Evolutionary conservation across 1,140 invertebrate species (phyloP), one percentile per base, ranked within the genome.

Genomic region (Drosophila guanche): DNA sequence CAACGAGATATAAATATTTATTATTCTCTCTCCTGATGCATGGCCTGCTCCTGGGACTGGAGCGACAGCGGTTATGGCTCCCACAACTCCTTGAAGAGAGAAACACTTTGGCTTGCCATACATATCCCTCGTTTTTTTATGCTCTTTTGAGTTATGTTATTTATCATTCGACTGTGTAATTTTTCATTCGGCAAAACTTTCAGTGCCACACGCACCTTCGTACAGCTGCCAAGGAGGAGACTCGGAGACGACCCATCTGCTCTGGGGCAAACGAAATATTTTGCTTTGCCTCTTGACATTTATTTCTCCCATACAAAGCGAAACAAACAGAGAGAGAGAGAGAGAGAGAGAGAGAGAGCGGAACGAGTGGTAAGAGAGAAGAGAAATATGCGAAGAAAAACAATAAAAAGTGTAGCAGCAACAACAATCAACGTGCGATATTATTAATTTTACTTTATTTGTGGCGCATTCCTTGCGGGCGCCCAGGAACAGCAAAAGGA

Each of bases 151-250:
- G 84, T 41, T 63, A 47, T 60, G 62, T 89, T 85, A 89, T 89
- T 89, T 89, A 89, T 89, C 85, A 89, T 89, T 89, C 20, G 45
- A 10, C 52, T 27, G 45, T 43, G 77, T 70, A 85, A 89, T 89
- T 89, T 89, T 79, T 89, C 85, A 89, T 66, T 62, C 56, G 41
- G 23, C 61, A 57, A 57, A 81, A 73, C 58, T 77, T 80, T 63
- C n/a, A 50, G 78, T 67, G 27, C 61, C 54, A 46, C 76, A 79
- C 75, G 76, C 76, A 73, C 43, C 60, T 27, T 27, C 10, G 10
- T 12, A 12, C 33, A 1, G 4, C 10, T 12, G 33, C 33, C 33
- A 37, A 37, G 29, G 23, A 14, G 12, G 33, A 33, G 41, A 43
- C 20, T 14, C 10, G 50, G 50, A 40, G 40, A 27, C 16, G 42